Evolutionary conservation across 1,140 invertebrate species (phyloP).

Genomic region (Drosophila arawakana): DNA sequence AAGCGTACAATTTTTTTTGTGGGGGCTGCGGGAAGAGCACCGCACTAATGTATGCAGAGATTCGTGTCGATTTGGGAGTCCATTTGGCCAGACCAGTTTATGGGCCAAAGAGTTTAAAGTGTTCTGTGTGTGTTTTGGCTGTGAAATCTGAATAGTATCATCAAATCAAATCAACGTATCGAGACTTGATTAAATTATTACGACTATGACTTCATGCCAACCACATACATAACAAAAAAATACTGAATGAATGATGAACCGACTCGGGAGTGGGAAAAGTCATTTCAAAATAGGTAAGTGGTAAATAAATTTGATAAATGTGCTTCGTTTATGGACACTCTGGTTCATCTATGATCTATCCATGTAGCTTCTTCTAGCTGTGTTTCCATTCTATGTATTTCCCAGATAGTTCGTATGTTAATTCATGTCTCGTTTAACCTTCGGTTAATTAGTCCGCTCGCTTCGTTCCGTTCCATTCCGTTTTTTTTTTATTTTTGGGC

Average conservation of each 20-base stretch:
- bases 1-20: constrained; percentile 63
- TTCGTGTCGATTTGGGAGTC: constrained; percentile 34
- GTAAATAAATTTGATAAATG: constrained; percentile 27
- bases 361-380: neutral
- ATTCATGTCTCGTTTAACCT: constrained; percentile 65
- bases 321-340: constrained; percentile 6
- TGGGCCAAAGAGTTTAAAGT: constrained; percentile 6
- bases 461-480: constrained; percentile 60
- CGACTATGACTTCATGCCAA: constrained; percentile 12
- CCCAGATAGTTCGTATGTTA: constrained; percentile 50
- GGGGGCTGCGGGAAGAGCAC: constrained; percentile 33
- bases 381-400: constrained; percentile 17
- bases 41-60: constrained; percentile 45
- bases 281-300: neutral
- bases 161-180: constrained; percentile 11
- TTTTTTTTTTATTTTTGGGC: constrained; percentile 34
- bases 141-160: constrained; percentile 14
- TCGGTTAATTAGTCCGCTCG: constrained; percentile 75
- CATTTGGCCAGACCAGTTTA: constrained; percentile 33
- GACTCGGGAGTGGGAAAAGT: constrained; percentile 14
- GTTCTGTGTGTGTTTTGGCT: constrained; percentile 1
- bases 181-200: constrained; percentile 22
- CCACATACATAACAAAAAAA: neutral
- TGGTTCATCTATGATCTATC: constrained; percentile 12
- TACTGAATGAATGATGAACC: constrained; percentile 30